Evolutionary conservation across 2,113 vertebrate genomes (phyloP), one percentile per base, ranked within the genome.

Genomic region (Meles meles): DNA sequence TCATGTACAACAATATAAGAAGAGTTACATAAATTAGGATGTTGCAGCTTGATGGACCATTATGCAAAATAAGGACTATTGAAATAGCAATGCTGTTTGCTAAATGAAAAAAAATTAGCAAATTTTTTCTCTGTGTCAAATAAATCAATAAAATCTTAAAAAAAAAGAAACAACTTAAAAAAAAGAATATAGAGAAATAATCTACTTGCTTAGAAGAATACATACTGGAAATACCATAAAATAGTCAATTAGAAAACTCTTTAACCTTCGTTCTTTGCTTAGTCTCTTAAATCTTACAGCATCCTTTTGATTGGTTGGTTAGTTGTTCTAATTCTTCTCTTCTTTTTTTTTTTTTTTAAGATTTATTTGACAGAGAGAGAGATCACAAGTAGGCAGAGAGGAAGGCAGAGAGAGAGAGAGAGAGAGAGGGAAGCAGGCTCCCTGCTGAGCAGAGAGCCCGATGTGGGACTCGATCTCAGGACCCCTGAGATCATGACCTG

Each of bases 171-270:
- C 49, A 52, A 52, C 14, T 52, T 52, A 71, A 92, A 84, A 88
- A 85, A 49, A 31, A 69, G 37, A 71, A 89, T 87, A 95, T 67
- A 5, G 8, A 63, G 88, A 92, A 92, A 63, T 90, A 69, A 76
- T 79, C 47, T 69, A 34, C 84, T 95, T 93, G 55, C 25, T 29
- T 96, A 76, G 20, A 80, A 88, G 71, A 88, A 97, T 77, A 82
- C 39, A 76, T 71, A 82, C 4, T 71, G 61, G 65, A 57, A 72
- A 89, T 96, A n/a, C 20, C 93, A 37, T 31, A 47, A 94, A 61
- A 90, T 74, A 86, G 59, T 82, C 34, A 4, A 42, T 87, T 92
- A n/a, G 49, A 57, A 88, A 96, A 86, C 20, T 61, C 49, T 91
- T 90, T 37, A 83, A 31, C 9, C 49, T 80, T 34, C 11, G 52